These are phyloP conservation scores for Agrotis ipsilon DNA, from an alignment of 2,888 invertebrate genomes.

Conservation along the genomic window DNA sequence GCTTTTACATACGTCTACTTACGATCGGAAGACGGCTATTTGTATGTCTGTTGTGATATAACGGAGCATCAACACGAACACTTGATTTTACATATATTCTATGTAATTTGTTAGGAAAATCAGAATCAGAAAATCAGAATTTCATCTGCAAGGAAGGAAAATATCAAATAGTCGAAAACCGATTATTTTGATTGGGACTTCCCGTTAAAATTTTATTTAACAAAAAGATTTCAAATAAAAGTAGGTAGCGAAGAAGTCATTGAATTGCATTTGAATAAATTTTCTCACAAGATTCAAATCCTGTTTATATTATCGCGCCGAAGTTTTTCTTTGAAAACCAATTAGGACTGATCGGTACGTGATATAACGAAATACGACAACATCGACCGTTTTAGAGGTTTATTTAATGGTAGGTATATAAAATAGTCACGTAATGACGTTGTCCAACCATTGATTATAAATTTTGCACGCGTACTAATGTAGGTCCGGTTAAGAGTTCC, in stretches of 20 bases:
- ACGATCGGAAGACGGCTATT: constrained; percentile 72
- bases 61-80: constrained; percentile 57
- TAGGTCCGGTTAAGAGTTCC: constrained; percentile 73
- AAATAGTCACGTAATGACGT: constrained; percentile 74
- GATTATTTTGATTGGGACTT: constrained; percentile 17
- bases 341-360: constrained; percentile 72
- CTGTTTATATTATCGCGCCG: constrained; percentile 35
- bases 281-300: constrained; percentile 27
- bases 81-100: constrained; percentile 35
- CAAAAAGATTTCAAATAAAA: constrained; percentile 15
- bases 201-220: background rate
- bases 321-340: constrained; percentile 63
- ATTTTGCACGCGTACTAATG: constrained; percentile 73
- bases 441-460: constrained; percentile 63
- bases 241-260: background rate
- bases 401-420: constrained; percentile 70
- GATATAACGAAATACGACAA: constrained; percentile 70
- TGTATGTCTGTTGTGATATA: constrained; percentile 64
- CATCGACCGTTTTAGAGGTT: constrained; percentile 63
- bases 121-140: constrained; percentile 8
- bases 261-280: constrained; percentile 26
- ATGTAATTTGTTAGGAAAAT: constrained; percentile 16
- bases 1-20: constrained; percentile 58
- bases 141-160: constrained; percentile 26
- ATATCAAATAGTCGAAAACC: constrained; percentile 2